phyloP scores from a whole-genome alignment of 2,888 invertebrate genomes.

The Orchestes rusci region DNA sequence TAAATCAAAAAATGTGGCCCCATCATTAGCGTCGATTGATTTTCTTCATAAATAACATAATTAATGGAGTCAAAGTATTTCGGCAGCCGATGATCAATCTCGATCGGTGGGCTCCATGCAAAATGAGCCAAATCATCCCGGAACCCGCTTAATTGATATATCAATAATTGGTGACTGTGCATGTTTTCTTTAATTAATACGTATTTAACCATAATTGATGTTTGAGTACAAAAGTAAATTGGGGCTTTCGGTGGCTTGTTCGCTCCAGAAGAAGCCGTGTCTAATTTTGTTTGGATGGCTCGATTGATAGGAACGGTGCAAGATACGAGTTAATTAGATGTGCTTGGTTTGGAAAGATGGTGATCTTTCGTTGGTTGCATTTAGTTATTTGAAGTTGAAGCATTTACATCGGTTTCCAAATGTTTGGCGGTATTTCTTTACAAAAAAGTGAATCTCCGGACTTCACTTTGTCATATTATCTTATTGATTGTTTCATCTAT shows the following conservation, averaged over 20 bases:
- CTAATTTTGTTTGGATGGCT: conserved; percentile 6
- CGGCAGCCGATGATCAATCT: conserved; percentile 11
- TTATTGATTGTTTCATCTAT: no score
- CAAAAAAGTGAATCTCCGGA: no score
- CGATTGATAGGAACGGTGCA: neutral
- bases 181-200: conserved; percentile 20
- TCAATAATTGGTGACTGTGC: conserved; percentile 32
- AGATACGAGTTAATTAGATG: no score
- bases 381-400: no score
- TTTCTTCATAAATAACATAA: conserved; percentile 9
- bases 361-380: no score
- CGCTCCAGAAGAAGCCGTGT: conserved; percentile 14
- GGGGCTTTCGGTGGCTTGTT: conserved; percentile 14
- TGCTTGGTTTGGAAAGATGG: no score
- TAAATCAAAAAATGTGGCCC: no score
- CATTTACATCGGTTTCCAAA: no score
- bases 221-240: conserved; percentile 18
- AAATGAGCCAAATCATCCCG: conserved; percentile 9
- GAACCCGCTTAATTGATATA: conserved; percentile 32
- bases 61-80: conserved; percentile 10
- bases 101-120: conserved; percentile 8
- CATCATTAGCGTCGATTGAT: no score
- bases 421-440: no score
- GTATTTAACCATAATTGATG: conserved; percentile 21
- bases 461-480: no score